Percentiles rank a stretch among this genome's conserved stretches.
phyloP scores from a whole-genome alignment of 2,113 vertebrate species.

The Passer montanus region DNA sequence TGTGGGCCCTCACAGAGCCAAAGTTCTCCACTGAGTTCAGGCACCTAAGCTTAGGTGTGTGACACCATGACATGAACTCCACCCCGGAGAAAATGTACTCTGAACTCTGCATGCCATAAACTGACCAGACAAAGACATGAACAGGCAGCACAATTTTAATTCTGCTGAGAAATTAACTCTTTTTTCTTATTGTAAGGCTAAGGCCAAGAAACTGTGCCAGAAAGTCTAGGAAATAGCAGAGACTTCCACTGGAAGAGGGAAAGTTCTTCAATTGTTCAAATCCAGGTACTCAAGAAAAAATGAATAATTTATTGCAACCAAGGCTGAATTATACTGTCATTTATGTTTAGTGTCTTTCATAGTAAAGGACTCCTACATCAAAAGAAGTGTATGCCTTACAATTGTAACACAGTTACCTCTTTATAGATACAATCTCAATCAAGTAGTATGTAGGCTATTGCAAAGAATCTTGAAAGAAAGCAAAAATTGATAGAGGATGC shows the following conservation, averaged over 20 bases:
- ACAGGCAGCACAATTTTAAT: not conserved
- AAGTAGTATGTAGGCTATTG: not conserved
- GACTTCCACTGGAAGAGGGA: not conserved
- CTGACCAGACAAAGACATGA: slow-evolving; percentile 19
- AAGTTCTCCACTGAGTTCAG: not conserved
- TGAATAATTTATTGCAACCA: slow-evolving; percentile 8
- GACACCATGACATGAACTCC: accelerated
- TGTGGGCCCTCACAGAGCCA: not conserved
- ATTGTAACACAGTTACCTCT: slow-evolving; percentile 18
- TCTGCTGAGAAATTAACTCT: not conserved
- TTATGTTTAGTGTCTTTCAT: slow-evolving; percentile 22
- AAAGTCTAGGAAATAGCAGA: not conserved
- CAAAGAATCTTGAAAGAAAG: not conserved
- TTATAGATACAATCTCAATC: not conserved
- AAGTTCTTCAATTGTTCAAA: not conserved
- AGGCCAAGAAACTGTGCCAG: not conserved
- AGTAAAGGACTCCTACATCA: not conserved
- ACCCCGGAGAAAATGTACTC: not conserved
- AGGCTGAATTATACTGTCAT: slow-evolving; percentile 4
- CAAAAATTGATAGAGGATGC: not conserved
- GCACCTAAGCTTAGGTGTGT: not conserved
- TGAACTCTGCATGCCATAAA: not conserved
- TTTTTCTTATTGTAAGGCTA: not conserved
- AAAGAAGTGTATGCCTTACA: not conserved
- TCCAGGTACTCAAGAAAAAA: not conserved